phyloP scores from a whole-genome alignment of 2,888 invertebrate species.

The Agapostemon virescens region DNA sequence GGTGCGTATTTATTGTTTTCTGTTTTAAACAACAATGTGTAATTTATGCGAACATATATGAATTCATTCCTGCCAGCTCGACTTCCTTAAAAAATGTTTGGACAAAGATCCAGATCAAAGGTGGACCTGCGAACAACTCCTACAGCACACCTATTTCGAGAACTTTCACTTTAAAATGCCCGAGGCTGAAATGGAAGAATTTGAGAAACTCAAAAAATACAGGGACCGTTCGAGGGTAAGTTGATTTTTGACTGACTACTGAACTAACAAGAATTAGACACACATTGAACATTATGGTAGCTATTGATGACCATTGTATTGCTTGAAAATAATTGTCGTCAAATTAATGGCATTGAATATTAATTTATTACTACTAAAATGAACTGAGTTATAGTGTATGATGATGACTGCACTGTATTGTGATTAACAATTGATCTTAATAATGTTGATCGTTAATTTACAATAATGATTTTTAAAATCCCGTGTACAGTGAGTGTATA shows the following conservation, averaged over 20 bases:
- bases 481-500: neutral
- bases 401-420: too few species aligned
- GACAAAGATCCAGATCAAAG: constrained; percentile 96
- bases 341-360: too few species aligned
- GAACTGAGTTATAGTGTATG: too few species aligned
- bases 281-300: too few species aligned
- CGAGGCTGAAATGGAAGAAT: constrained; percentile 85
- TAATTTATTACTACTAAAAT: too few species aligned
- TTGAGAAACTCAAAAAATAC: constrained; percentile 82
- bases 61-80: constrained; percentile 64
- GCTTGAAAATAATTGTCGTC: too few species aligned
- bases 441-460: too few species aligned
- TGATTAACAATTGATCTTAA: too few species aligned
- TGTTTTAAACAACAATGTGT: neutral
- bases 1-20: constrained; percentile 55
- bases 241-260: constrained; percentile 13
- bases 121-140: constrained; percentile 94
- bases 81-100: constrained; percentile 90
- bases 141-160: constrained; percentile 95
- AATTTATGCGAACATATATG: neutral
- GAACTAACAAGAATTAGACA: neutral
- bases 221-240: constrained; percentile 85
- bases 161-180: constrained; percentile 92
- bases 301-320: too few species aligned
- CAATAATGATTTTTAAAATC: neutral